Evolutionary conservation across 2,888 invertebrate species (phyloP), one percentile per base, ranked within the genome.

Genomic region (Pharmacophagus antenor): DNA sequence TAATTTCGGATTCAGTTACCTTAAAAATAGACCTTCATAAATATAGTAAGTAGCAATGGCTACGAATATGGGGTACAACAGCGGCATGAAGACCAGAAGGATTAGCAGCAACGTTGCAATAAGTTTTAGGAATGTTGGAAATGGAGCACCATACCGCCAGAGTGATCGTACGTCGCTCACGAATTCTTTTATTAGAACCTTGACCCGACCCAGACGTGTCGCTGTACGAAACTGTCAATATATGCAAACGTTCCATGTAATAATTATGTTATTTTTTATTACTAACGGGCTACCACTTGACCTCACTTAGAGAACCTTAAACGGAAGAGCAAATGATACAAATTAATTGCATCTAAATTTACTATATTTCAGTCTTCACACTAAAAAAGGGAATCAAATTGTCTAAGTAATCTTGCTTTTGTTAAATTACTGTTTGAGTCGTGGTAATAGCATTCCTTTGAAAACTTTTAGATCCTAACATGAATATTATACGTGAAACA

Each of bases 81-180:
- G 73, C 0, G 91, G 91, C 71, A 91, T 67, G 20, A 85, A 53
- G 23, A 81, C 79, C 6, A 89, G 64, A 42, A 88, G 72, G 62
- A 84, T 84, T 12, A 91, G 76, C n/a, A 87, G 59, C 42, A 88
- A 63, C 6, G 89, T 83, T 63, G 82, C 87, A 56, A 90, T 80
- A 42, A 90, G 77, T 63, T 91, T 91, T 57, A 91, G 81, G 71
- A 91, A 86, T 37, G 91, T 90, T 15, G 91, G 91, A 71, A 91
- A 89, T 0, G 90, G 87, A 12, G 90, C 86, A 18, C 90, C 88
- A 65, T 90, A 85, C 50, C 79, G 82, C 91, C 91, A 91, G 41
- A 91, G 71, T 0, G 85, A 70, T 50, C 70, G 71, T 6, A 91
- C 78, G 66, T 91, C 91, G 41, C 73, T 65, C 5, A 72, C 72